Evolutionary conservation across 1,140 invertebrate species (phyloP).

Genomic region (Wasmannia auropunctata): DNA sequence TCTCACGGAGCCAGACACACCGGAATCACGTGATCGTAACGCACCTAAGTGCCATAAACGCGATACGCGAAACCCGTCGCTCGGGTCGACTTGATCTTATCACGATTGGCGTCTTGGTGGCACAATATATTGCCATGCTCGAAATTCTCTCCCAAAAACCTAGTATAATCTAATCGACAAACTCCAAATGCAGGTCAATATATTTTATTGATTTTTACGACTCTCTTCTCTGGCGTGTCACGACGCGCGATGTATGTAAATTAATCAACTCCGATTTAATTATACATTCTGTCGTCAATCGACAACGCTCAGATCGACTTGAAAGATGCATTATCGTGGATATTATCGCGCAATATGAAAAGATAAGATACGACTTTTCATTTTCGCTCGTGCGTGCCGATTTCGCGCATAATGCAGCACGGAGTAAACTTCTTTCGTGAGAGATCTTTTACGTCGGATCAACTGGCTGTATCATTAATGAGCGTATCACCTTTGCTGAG

Average conservation of each 20-base stretch:
- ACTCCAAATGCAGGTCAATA: background rate
- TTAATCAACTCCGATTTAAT: background rate
- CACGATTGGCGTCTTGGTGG: background rate
- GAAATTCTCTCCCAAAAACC: slow-evolving; percentile 8
- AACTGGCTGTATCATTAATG: background rate
- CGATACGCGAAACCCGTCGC: slow-evolving; percentile 58
- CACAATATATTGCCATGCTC: background rate
- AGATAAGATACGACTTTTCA: background rate
- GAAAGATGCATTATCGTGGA: background rate
- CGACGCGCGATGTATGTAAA: background rate
- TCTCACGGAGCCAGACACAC: slow-evolving; percentile 66
- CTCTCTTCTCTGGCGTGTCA: too few species aligned
- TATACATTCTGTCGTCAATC: background rate
- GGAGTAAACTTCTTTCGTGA: background rate
- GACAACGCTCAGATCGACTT: background rate
- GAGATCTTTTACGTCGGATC: slow-evolving; percentile 18
- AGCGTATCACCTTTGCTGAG: background rate
- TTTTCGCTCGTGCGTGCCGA: background rate
- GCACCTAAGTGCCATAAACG: slow-evolving; percentile 65
- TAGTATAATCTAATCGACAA: background rate
- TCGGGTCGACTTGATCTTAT: slow-evolving; percentile 31
- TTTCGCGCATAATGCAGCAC: background rate
- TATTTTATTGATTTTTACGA: background rate
- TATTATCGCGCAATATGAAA: background rate
- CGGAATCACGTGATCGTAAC: slow-evolving; percentile 74